Evolutionary conservation across 2,888 invertebrate genomes (phyloP).

Genomic region (Lepetodrilus schrolli): DNA sequence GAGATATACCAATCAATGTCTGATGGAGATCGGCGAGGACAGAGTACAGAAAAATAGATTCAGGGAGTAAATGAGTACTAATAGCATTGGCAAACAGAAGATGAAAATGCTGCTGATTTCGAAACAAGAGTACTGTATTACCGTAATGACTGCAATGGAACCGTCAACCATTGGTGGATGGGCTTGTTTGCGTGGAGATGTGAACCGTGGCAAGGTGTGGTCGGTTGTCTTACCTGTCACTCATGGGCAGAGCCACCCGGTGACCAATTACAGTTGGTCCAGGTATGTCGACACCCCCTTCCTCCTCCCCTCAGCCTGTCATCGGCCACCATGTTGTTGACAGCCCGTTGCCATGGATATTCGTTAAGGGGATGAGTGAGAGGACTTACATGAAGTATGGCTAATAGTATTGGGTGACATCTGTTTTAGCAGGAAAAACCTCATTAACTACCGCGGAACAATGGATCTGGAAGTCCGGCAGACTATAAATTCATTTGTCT

Average conservation of each 20-base stretch:
- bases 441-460: background rate
- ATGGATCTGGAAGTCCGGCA: slow-evolving; percentile 1
- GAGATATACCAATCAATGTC: background rate
- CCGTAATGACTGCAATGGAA: background rate
- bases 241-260: slow-evolving; percentile 6
- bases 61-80: slow-evolving; percentile 5
- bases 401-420: slow-evolving; percentile 25
- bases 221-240: slow-evolving; percentile 11
- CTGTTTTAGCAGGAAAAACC: slow-evolving; percentile 1
- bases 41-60: slow-evolving; percentile 10
- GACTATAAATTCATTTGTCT: slow-evolving; percentile 16
- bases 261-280: slow-evolving; percentile 10
- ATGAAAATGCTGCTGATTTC: slow-evolving; percentile 15
- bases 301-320: background rate
- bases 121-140: background rate
- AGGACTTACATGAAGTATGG: slow-evolving; percentile 22
- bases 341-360: slow-evolving; percentile 18
- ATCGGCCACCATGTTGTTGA: slow-evolving; percentile 10
- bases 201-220: slow-evolving; percentile 16
- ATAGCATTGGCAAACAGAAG: background rate
- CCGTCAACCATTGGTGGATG: background rate
- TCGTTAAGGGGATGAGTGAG: slow-evolving; percentile 26
- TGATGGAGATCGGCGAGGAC: background rate
- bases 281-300: slow-evolving; percentile 17
- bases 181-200: too few relatives aligned